phyloP scores from a whole-genome alignment of 2,113 vertebrate species.

The Gulo gulo region DNA sequence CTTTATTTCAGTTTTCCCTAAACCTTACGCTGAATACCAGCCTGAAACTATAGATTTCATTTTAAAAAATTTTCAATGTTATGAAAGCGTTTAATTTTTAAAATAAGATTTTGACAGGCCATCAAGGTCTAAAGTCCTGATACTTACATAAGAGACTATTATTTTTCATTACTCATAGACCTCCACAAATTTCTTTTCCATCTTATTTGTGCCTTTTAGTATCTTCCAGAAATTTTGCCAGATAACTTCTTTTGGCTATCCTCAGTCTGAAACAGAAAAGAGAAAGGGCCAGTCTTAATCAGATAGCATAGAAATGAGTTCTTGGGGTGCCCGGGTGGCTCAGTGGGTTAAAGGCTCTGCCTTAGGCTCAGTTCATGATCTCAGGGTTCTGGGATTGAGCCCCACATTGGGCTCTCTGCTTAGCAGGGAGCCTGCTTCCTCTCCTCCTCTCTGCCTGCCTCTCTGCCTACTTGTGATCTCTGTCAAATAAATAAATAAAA shows the following conservation, averaged over 20 bases:
- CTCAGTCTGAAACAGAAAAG: neutral
- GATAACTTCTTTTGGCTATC: neutral
- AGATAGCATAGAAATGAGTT: neutral
- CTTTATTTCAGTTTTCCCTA: conserved; percentile 15
- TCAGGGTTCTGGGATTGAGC: no score
- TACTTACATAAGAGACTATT: neutral
- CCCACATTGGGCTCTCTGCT: no score
- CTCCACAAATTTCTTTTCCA: neutral
- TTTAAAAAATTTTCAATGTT: neutral
- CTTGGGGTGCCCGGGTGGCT: neutral
- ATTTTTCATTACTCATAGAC: neutral
- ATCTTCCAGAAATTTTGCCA: neutral
- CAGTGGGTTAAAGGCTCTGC: no score
- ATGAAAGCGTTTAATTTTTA: conserved; percentile 30
- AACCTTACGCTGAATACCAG: neutral
- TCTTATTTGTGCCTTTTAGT: conserved; percentile 29
- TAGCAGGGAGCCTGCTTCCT: no score
- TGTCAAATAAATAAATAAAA: no score
- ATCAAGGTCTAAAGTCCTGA: neutral
- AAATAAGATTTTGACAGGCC: neutral
- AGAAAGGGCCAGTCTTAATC: neutral
- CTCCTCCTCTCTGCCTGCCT: no score
- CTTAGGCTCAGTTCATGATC: no score
- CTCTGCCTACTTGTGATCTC: no score
- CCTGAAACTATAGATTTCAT: neutral